phyloP scores from a whole-genome alignment of 2,888 invertebrate genomes.

The Lamproptera curius region DNA sequence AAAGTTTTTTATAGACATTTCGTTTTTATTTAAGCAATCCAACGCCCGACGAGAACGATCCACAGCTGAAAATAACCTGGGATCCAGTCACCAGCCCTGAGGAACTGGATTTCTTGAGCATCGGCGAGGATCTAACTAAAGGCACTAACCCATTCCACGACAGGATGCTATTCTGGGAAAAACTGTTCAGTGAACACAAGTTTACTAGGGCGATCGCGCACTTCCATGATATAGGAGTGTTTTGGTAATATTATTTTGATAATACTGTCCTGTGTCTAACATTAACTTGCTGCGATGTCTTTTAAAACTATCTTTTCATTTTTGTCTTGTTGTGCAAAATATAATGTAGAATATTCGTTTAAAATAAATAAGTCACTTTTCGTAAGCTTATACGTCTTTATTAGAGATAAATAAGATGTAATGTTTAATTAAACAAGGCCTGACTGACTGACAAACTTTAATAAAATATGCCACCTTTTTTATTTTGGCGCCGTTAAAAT shows the following conservation, averaged over 20 bases:
- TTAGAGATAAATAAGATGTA: too few species aligned
- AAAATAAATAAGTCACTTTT: too few species aligned
- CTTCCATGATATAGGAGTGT: constrained; percentile 57
- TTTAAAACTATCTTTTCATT: not conserved
- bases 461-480: too few species aligned
- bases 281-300: not conserved
- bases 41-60: constrained; percentile 58
- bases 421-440: too few species aligned
- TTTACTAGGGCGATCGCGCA: constrained; percentile 51
- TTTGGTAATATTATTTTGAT: constrained; percentile 32
- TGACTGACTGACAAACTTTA: too few species aligned
- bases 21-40: constrained; percentile 53
- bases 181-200: constrained; percentile 51
- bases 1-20: too few species aligned
- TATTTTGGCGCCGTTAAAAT: too few species aligned
- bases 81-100: constrained; percentile 57
- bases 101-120: constrained; percentile 60
- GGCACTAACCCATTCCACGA: constrained; percentile 64
- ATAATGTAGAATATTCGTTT: too few species aligned
- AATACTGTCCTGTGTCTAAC: too few species aligned
- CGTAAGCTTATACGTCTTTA: too few species aligned
- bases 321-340: too few species aligned
- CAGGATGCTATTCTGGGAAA: constrained; percentile 67
- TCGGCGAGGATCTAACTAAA: constrained; percentile 61
- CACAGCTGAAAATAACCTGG: constrained; percentile 60